Evolutionary conservation across 2,888 invertebrate species (phyloP).

Genomic region (Chloromyia formosa): DNA sequence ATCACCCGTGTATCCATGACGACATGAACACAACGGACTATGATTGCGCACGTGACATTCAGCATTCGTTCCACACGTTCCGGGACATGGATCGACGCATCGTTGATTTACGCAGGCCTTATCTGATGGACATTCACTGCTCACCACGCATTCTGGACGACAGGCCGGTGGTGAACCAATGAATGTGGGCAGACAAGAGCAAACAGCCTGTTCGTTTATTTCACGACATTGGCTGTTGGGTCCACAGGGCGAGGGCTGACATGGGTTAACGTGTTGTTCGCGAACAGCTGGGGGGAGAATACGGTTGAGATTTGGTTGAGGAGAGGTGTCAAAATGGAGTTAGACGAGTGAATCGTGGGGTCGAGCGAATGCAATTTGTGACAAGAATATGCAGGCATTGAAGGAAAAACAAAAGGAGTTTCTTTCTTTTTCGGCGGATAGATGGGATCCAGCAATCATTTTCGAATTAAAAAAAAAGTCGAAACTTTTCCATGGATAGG

Average conservation of each 20-base stretch:
- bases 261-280: conserved; percentile 62
- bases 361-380: not conserved
- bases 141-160: conserved; percentile 74
- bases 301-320: not conserved
- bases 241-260: conserved; percentile 73
- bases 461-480: too few relatives aligned
- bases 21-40: conserved; percentile 80
- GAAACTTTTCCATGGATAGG: too few relatives aligned
- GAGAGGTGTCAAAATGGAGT: not conserved
- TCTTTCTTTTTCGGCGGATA: too few relatives aligned
- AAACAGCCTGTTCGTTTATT: conserved; percentile 69
- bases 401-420: too few relatives aligned
- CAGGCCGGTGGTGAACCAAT: conserved; percentile 73
- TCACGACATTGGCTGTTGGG: conserved; percentile 73
- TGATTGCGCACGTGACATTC: conserved; percentile 79
- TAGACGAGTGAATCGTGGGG: too few relatives aligned
- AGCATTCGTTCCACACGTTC: conserved; percentile 71
- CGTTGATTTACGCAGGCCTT: conserved; percentile 73
- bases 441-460: too few relatives aligned
- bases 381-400: too few relatives aligned
- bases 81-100: conserved; percentile 73
- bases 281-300: conserved; percentile 3
- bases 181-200: conserved; percentile 70
- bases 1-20: conserved; percentile 75
- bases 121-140: conserved; percentile 70